A percentile compares a stretch with the other conserved stretches of the same genome.
phyloP scores from a whole-genome alignment of 2,797 vertebrate species.

The Microctenopoma stevenorrisi region DNA sequence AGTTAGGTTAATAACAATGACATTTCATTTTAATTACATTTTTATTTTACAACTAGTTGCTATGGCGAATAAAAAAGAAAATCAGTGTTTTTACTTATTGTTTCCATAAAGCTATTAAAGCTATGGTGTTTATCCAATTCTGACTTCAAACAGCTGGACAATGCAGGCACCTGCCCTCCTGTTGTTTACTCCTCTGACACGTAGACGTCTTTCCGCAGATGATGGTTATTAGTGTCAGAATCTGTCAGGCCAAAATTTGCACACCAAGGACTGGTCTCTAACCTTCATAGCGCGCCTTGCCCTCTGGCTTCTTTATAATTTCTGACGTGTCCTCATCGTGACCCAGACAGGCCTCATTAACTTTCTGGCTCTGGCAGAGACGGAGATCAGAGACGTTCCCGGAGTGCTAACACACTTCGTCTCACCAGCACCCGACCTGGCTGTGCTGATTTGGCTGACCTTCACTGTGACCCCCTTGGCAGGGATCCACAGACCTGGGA shows the following conservation, averaged over 20 bases:
- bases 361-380: conserved; percentile 42
- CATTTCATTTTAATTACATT: no score
- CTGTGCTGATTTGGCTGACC: conserved; percentile 63
- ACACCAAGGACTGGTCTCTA: conserved; percentile 39
- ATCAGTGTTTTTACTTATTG: not conserved
- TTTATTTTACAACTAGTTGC: not conserved
- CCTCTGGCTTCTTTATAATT: conserved; percentile 62
- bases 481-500: conserved; percentile 41
- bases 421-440: conserved; percentile 27
- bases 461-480: conserved; percentile 62
- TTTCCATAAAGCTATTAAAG: conserved; percentile 5
- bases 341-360: conserved; percentile 74
- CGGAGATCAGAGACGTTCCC: conserved; percentile 25
- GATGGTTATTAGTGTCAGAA: conserved; percentile 56
- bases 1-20: not conserved
- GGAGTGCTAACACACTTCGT: conserved; percentile 41
- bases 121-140: not conserved
- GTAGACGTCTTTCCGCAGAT: conserved; percentile 29
- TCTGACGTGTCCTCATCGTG: conserved; percentile 52
- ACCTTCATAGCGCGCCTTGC: conserved; percentile 47
- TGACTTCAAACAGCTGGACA: conserved; percentile 24
- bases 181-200: conserved; percentile 50
- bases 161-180: conserved; percentile 2
- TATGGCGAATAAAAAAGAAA: not conserved
- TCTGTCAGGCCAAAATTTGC: conserved; percentile 55